A percentile compares a stretch with the other conserved stretches of the same genome.
Evolutionary conservation across 2,888 invertebrate species (phyloP).

Genomic region (Megaustenia siamemsis): DNA sequence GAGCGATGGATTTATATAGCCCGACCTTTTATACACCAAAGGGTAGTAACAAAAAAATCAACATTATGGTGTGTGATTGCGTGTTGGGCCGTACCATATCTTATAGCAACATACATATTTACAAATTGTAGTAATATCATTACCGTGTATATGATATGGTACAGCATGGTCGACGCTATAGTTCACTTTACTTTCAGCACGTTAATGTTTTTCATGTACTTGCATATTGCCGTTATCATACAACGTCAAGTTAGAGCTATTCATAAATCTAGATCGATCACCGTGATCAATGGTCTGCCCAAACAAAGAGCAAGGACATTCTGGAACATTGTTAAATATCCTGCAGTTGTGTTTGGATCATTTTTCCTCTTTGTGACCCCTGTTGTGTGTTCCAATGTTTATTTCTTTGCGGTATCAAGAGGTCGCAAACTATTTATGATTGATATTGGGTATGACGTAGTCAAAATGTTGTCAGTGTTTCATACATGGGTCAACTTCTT

Average conservation of each 20-base stretch:
- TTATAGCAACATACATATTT: background rate
- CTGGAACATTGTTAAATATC: background rate
- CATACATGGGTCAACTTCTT: slow-evolving; percentile 23
- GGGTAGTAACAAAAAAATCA: background rate
- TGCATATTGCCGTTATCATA: background rate
- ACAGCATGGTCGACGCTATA: background rate
- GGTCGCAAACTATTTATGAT: background rate
- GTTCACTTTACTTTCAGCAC: background rate
- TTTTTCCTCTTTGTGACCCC: slow-evolving; percentile 18
- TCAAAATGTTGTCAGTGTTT: background rate
- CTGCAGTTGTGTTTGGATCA: background rate
- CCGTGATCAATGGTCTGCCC: background rate
- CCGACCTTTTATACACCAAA: background rate
- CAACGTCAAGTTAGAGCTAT: background rate
- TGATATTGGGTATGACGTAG: background rate
- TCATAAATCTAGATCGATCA: background rate
- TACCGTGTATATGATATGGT: background rate
- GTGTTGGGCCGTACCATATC: background rate
- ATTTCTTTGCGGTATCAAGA: background rate
- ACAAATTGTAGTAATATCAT: background rate
- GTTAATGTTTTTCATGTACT: background rate
- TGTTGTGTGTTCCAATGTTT: background rate
- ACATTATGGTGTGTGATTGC: background rate
- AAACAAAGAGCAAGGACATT: background rate
- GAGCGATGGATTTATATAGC: slow-evolving; percentile 28